Conservation (phyloP, 1,140 invertebrate species). For the Drosophila lacteicornis region DNA sequence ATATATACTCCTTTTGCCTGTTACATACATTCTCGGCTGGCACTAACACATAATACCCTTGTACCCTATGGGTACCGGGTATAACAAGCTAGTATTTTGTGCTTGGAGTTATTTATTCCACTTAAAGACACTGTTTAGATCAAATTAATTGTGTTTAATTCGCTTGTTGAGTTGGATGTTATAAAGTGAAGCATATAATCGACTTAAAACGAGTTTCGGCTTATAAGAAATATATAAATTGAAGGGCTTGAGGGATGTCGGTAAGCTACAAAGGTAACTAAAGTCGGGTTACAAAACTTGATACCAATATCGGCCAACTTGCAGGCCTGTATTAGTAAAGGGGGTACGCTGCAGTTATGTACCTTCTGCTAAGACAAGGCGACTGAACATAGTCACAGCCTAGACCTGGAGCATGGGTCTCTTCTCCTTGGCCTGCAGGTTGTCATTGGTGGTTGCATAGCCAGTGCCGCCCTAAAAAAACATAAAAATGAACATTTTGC, state of each 20-base stretch:
- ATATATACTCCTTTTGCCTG: no score
- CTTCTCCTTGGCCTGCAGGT: constrained; percentile 93
- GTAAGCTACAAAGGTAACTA: neutral
- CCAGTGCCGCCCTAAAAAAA: constrained; percentile 94
- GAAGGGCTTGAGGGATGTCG: neutral
- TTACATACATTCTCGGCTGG: no score
- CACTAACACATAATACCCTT: no score
- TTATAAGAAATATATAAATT: neutral
- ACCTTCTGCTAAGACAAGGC: no score
- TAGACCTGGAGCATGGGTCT: constrained; percentile 94
- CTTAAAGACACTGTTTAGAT: neutral
- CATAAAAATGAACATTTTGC: neutral
- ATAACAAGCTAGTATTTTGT: neutral
- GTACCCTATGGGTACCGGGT: no score
- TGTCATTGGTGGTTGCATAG: constrained; percentile 94
- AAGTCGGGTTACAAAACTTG: neutral
- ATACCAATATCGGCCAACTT: neutral
- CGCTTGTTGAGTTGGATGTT: neutral
- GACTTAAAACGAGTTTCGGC: neutral
- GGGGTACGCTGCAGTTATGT: neutral
- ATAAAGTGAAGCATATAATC: neutral
- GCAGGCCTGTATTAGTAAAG: no score
- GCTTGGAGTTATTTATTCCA: neutral
- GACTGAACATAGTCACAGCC: neutral
- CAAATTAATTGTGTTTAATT: neutral